Evolutionary conservation across 1,140 invertebrate species (phyloP).

Genomic region (Eriocheir sinensis): DNA sequence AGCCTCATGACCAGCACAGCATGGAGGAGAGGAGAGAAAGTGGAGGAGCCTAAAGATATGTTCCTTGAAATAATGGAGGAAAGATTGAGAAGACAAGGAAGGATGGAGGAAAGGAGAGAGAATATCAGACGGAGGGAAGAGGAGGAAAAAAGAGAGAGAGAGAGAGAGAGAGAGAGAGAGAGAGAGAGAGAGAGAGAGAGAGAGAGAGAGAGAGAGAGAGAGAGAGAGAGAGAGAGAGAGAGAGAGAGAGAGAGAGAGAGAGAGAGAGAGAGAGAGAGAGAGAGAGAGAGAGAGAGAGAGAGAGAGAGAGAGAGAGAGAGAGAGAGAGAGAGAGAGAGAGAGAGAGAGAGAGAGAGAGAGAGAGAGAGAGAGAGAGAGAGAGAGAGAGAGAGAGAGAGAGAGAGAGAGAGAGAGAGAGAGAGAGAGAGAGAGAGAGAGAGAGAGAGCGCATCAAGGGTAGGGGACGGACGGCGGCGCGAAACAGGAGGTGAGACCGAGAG

Average conservation of each 20-base stretch:
- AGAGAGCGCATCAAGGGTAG: no score
- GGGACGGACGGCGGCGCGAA: no score
- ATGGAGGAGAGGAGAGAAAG: no score
- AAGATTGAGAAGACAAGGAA: background rate
- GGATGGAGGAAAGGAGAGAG: background rate
- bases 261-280: background rate
- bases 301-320: background rate
- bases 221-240: background rate
- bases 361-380: no score
- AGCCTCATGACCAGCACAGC: no score
- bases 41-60: no score
- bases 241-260: background rate
- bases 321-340: background rate
- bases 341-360: background rate
- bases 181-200: background rate
- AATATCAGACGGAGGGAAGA: background rate
- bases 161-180: background rate
- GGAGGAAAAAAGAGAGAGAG: background rate
- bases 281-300: background rate
- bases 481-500: no score
- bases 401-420: background rate
- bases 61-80: no score
- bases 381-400: no score
- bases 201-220: background rate
- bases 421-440: background rate